phyloP scores from a whole-genome alignment of 2,113 vertebrate species.

The Hypocryptadius cinnamomeus region DNA sequence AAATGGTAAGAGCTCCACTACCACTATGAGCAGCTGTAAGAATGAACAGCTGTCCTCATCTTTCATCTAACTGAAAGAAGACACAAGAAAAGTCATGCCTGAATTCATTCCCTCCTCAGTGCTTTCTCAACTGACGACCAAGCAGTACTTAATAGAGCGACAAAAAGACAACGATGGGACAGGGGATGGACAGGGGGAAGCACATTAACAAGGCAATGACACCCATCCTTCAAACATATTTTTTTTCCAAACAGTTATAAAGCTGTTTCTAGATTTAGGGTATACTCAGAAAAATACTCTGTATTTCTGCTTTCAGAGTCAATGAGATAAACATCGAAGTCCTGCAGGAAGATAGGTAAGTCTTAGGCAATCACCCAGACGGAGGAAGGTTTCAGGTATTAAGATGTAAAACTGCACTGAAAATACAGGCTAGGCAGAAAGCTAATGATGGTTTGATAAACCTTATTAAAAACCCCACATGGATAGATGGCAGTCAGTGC shows the following conservation, averaged over 20 bases:
- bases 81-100: not conserved
- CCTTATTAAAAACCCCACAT: not conserved
- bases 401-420: not conserved
- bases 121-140: not conserved
- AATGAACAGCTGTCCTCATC: not conserved
- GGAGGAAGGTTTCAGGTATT: not conserved
- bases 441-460: not conserved
- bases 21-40: not conserved
- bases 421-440: not conserved
- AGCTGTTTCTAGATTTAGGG: not conserved
- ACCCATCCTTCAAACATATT: not conserved
- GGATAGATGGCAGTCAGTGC: constrained; percentile 9
- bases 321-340: not conserved
- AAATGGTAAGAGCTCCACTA: not conserved
- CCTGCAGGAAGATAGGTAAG: not conserved
- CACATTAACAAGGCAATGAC: not conserved
- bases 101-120: not conserved
- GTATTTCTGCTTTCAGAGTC: not conserved
- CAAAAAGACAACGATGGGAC: not conserved
- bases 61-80: not conserved
- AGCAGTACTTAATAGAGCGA: not conserved
- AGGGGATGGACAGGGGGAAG: not conserved
- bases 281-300: not conserved
- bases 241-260: not conserved
- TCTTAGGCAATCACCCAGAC: not conserved